These are phyloP conservation scores for Leptobrachium ailaonicum DNA, from an alignment of 2,113 vertebrate species.

Conservation along the genomic window DNA sequence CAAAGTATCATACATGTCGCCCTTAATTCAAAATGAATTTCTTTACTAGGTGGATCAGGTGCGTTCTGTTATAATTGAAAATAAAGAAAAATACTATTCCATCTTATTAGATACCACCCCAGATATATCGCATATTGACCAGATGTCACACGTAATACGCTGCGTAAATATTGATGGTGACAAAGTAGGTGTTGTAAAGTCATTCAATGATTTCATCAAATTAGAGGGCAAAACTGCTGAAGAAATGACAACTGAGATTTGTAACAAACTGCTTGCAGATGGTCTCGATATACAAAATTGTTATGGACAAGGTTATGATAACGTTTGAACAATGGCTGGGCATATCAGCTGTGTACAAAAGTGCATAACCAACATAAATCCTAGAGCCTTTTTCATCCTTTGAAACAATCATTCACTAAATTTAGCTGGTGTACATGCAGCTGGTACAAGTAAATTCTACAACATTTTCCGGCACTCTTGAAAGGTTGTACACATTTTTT, in stretches of 20 bases:
- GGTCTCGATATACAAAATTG: not conserved
- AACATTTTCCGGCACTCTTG: not conserved
- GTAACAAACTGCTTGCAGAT: constrained; percentile 6
- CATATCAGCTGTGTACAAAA: not conserved
- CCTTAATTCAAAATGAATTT: not conserved
- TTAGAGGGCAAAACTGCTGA: constrained; percentile 3
- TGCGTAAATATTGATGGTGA: not conserved
- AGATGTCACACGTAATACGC: not conserved
- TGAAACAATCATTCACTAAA: not conserved
- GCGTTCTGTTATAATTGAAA: not conserved
- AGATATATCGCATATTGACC: not conserved
- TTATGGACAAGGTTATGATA: not conserved
- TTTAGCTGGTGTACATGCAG: not conserved
- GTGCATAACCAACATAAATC: constrained; percentile 4
- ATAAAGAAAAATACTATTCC: constrained; percentile 2
- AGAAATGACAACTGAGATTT: not conserved
- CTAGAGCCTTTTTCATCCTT: not conserved
- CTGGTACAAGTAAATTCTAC: constrained; percentile 2
- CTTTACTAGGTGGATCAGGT: not conserved
- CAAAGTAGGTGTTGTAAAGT: not conserved
- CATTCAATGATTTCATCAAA: constrained; percentile 6
- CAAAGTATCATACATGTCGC: not conserved
- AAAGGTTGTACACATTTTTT: not conserved
- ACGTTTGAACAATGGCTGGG: constrained; percentile 5
- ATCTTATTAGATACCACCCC: constrained; percentile 3